Evolutionary conservation across 64 coral and sea anemone species (phyloP), one percentile per base, ranked within the genome.

Genomic region (Stichodactyla helianthus): DNA sequence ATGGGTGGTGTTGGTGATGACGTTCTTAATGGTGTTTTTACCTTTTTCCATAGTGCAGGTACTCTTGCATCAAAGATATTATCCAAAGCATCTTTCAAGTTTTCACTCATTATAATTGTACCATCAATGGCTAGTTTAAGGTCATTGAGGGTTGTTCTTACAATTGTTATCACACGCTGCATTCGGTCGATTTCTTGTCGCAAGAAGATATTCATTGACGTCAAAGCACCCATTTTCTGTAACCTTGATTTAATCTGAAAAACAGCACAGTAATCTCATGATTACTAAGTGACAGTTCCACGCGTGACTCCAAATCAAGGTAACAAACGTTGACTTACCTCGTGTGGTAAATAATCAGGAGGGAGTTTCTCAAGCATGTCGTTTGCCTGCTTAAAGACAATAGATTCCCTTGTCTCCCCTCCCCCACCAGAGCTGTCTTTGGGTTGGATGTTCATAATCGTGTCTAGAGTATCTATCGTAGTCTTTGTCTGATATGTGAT

Each of bases 401-500:
- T 77, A 12, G 90, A 88, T 67, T 99, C 97, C 53, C 97, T 77
- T 4, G 97, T 99, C 76, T 99, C 97, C 4, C 97, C 97, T 77
- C 93, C 93, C 17, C 97, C 97, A 14, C 97, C 97, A 12, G 85
- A 87, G 71, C 97, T 99, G 88, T 99, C 97, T 62, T 99, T 99
- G 0, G 97, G 97, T 44, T 99, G 97, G 63, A 99, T 99, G 60
- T 99, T 95, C 8, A 99, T 93, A 79, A 99, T 99, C 0, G 97
- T 99, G 26, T 99, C 97, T 86, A 99, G 87, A 8, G 93, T 88
- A 52, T 99, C 97, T 25, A 88, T 92, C 16, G 97, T 99, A 14
- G 97, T 99, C 89, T 99, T 99, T 6, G 97, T 94, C 82, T 99
- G 97, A 53, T 99, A 99, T 23, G 93, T 99, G 71, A 99, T 99